Conservation (phyloP, 2,797 vertebrate genomes). For the Falco concolor region DNA sequence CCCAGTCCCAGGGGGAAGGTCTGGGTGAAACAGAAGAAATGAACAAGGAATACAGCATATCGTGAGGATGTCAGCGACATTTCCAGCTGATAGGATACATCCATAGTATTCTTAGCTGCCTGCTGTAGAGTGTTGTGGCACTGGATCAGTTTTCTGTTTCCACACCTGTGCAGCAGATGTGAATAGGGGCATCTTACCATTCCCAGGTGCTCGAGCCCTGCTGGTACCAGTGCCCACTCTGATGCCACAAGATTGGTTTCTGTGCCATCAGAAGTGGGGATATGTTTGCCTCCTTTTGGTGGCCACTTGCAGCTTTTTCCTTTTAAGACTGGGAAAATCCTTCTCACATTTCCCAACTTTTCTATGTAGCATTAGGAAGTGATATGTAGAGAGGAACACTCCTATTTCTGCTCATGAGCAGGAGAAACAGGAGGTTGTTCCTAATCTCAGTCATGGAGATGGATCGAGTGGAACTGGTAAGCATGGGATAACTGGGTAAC, state of each 20-base stretch:
- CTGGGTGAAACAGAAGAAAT: background rate
- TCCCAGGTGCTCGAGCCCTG: background rate
- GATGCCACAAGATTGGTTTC: background rate
- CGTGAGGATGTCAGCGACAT: fast-evolving
- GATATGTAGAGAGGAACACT: background rate
- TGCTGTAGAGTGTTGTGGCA: background rate
- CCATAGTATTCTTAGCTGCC: background rate
- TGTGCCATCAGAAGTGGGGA: background rate
- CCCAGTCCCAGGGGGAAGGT: background rate
- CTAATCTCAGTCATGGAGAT: background rate
- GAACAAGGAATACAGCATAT: background rate
- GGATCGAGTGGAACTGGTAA: background rate
- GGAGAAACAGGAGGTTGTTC: background rate
- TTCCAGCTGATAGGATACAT: background rate
- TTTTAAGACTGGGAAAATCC: background rate
- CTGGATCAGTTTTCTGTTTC: background rate
- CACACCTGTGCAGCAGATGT: background rate
- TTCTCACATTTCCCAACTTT: background rate
- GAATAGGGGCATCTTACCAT: background rate
- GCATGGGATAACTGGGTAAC: background rate
- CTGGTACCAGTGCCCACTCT: background rate
- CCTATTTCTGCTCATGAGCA: background rate
- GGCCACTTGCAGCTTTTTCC: background rate
- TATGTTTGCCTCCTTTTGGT: background rate
- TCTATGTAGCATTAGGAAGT: background rate